Conservation (phyloP, 2,888 invertebrate species). For the Caenorhabditis imperialis region DNA sequence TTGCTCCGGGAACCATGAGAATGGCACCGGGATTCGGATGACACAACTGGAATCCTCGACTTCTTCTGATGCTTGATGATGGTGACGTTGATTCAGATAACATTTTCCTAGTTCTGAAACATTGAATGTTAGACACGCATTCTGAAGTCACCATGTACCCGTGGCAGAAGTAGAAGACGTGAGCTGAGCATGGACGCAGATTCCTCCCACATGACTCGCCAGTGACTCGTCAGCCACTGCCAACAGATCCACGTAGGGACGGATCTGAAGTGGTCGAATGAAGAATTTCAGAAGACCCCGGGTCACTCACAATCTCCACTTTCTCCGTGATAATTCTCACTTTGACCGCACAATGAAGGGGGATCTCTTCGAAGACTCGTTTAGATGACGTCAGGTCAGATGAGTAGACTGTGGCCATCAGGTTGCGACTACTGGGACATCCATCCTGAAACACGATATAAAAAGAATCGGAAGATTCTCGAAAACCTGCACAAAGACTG, state of each 20-base stretch:
- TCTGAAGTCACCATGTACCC: slow-evolving; percentile 6
- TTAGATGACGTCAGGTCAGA: slow-evolving; percentile 45
- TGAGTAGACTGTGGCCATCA: slow-evolving; percentile 53
- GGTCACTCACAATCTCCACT: slow-evolving; percentile 58
- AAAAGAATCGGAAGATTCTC: not conserved
- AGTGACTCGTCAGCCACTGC: slow-evolving; percentile 68
- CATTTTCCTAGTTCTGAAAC: slow-evolving; percentile 56
- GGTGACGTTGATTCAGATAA: slow-evolving; percentile 55
- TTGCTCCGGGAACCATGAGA: slow-evolving; percentile 68
- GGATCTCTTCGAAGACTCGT: slow-evolving; percentile 58
- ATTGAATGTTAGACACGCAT: not conserved
- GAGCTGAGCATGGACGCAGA: slow-evolving; percentile 72
- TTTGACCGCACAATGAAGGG: slow-evolving; percentile 65
- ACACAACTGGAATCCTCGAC: no score
- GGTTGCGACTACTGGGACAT: slow-evolving; percentile 59
- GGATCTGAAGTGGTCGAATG: slow-evolving; percentile 57
- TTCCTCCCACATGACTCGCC: slow-evolving; percentile 57
- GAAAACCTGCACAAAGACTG: slow-evolving; percentile 54
- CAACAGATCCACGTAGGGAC: slow-evolving; percentile 74
- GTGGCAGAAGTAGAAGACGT: slow-evolving; percentile 52
- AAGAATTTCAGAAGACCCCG: not conserved
- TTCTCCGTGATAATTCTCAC: slow-evolving; percentile 60
- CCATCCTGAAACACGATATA: slow-evolving; percentile 64
- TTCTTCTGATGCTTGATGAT: no score
- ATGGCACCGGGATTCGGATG: slow-evolving; percentile 70